Conservation (phyloP, 2,797 vertebrate species). For the Halcyon leucocephala region DNA sequence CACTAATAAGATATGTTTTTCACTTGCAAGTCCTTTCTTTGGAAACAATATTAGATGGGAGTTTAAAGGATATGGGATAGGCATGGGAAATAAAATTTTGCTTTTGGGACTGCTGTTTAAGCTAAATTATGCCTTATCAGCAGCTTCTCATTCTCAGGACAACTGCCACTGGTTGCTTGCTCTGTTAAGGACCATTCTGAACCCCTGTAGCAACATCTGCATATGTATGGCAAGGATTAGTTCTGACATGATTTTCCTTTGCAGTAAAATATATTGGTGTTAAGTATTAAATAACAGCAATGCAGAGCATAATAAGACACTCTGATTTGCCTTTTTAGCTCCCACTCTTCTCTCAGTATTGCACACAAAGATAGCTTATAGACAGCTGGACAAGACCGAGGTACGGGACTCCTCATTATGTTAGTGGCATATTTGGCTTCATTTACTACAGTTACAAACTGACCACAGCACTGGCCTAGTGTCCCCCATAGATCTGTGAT, state of each 20-base stretch:
- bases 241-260: not conserved
- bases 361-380: not conserved
- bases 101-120: not conserved
- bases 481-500: rapidly evolving
- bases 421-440: not conserved
- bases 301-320: not conserved
- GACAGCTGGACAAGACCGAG: not conserved
- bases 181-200: not conserved
- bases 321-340: not conserved
- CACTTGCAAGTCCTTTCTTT: not conserved
- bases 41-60: not conserved
- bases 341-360: not conserved
- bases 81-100: not conserved
- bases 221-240: rapidly evolving
- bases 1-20: not conserved
- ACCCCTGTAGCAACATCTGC: not conserved
- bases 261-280: not conserved
- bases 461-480: rapidly evolving
- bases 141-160: not conserved
- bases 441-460: not conserved
- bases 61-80: not conserved
- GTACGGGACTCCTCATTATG: not conserved
- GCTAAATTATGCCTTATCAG: not conserved
- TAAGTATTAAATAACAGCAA: not conserved
- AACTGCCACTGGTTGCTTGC: rapidly evolving